Evolutionary conservation across 30 jellyfish, hydroid and myxozoan species (phyloP), one percentile per base, ranked within the genome.

Genomic region (Aurelia sp.): DNA sequence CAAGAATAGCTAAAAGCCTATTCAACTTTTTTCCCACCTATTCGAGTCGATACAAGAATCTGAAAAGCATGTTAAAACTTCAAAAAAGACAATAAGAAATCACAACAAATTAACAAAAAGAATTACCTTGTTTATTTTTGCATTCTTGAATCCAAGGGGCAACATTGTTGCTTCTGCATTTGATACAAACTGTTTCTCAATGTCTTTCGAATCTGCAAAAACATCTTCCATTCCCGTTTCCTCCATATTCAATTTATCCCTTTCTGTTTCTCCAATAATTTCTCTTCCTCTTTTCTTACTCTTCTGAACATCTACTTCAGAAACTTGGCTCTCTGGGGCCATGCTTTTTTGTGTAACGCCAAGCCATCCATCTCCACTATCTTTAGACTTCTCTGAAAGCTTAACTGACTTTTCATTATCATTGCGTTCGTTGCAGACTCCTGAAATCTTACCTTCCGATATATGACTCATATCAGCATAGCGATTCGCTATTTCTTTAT

Each of bases 121-220:
- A 10, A 7, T 19, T 67, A 73, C 87, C 63, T 72, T 53, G 20
- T n/a, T 83, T 58, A 24, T n/a, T 57, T 52, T 67, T 20, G 84
- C 72, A 81, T 70, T 81, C 50, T 52, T 30, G 84, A 67, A 81
- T 27, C 82, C 91, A 30, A 33, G 51, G 1, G 76, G 88, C 12
- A 22, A 17, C 77, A 44, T 21, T 11, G 50, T 59, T 17, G 4
- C 77, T 22, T 40, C 60, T 24, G 6, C 24, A 72, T 72, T 13
- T 3, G 22, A 18, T 0, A 12, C 30, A 40, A 13, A 13, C 18
- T 6, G 17, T 31, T 8, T 16, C 1, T 35, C 79, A 20, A 13
- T 24, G 6, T 6, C 27, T 16, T 41, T 20, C 74, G n/a, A 24
- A 24, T 58, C 75, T 0, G 74, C 38, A 15, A 19, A 12, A 40